Conservation (phyloP, 2,113 vertebrate genomes). For the Nannobrachium achirus region DNA sequence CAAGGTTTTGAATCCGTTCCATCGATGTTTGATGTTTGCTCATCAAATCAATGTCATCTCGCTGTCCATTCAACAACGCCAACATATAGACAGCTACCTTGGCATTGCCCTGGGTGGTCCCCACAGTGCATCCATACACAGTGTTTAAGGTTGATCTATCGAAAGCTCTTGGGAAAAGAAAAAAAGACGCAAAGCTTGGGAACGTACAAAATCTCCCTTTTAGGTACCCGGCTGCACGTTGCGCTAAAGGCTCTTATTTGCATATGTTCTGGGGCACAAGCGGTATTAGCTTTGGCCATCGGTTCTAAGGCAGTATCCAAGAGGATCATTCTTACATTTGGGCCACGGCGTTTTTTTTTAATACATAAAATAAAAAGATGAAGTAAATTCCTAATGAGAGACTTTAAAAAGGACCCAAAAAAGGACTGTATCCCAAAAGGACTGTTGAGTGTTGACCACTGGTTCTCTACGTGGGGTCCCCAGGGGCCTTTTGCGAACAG, state of each 20-base stretch:
- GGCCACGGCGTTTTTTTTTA: no score
- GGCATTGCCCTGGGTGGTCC: background rate
- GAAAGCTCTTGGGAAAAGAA: background rate
- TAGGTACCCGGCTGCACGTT: no score
- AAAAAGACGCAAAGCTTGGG: background rate
- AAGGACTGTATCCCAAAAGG: no score
- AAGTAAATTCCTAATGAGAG: background rate
- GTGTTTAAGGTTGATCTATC: background rate
- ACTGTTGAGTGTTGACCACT: no score
- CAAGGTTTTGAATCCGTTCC: background rate
- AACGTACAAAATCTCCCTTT: no score
- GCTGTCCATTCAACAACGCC: conserved; percentile 6
- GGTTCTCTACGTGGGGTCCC: no score
- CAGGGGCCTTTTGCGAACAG: no score
- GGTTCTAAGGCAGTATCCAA: conserved; percentile 1
- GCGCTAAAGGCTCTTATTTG: no score
- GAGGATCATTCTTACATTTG: background rate
- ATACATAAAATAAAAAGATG: background rate
- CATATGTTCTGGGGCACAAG: conserved; percentile 3
- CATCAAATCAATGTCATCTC: background rate
- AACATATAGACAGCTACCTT: background rate
- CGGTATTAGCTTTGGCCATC: background rate
- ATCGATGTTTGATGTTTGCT: background rate
- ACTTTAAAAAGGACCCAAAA: conserved; percentile 37
- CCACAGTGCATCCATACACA: background rate